These are phyloP conservation scores for Sporophila hypoxantha DNA, from an alignment of 2,113 vertebrate species.

Conservation along the genomic window DNA sequence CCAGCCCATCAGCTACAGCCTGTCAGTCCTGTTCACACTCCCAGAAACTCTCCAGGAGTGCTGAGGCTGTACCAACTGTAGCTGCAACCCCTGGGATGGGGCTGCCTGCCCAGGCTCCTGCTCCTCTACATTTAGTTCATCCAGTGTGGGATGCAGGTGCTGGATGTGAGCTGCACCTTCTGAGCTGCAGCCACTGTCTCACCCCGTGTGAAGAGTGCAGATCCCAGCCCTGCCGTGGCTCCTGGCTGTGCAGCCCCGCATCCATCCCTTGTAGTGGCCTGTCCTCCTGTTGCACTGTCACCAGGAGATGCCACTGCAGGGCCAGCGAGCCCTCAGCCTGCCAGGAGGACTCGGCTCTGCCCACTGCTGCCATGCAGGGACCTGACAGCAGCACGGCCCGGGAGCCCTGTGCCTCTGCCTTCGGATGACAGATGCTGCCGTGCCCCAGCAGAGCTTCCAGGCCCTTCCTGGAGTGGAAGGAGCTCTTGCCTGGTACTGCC, in stretches of 20 bases:
- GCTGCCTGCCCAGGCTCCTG: not conserved
- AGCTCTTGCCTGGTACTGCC: not conserved
- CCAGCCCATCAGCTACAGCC: not conserved
- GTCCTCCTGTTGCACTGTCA: not conserved
- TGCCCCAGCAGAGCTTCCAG: not conserved
- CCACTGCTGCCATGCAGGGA: not conserved
- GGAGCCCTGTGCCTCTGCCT: not conserved
- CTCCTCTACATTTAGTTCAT: not conserved
- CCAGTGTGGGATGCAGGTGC: not conserved
- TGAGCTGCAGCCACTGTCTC: not conserved
- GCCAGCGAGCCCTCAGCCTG: not conserved
- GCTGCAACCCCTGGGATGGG: not conserved
- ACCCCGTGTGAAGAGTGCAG: fast-evolving
- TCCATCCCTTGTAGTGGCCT: not conserved
- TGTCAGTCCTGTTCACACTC: not conserved
- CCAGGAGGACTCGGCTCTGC: not conserved
- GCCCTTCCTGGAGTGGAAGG: not conserved
- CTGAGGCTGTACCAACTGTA: not conserved
- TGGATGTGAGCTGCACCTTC: not conserved
- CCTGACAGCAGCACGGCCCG: not conserved
- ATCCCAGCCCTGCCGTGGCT: not conserved
- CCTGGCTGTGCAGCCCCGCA: fast-evolving
- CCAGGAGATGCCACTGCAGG: not conserved
- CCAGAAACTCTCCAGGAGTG: not conserved
- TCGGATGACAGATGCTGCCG: not conserved